Conservation (phyloP, 2,888 invertebrate genomes). For the Eupithecia exiguata region DNA sequence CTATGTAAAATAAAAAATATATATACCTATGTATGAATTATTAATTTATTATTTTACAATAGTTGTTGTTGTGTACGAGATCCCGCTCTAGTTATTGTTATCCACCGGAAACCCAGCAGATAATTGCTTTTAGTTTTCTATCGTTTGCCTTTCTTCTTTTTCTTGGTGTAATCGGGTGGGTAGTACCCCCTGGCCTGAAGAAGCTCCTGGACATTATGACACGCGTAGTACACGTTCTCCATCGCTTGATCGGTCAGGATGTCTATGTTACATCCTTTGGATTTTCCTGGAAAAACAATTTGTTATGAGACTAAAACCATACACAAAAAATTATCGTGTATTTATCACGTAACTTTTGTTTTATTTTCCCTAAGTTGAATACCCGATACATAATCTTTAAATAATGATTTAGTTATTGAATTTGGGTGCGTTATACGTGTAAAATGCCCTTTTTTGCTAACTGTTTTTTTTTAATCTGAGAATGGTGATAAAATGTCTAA, state of each 20-base stretch:
- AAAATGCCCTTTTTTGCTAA: no score
- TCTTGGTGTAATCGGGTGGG: slow-evolving; percentile 94
- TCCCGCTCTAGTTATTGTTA: neutral
- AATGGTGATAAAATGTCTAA: no score
- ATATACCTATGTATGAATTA: no score
- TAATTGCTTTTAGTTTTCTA: slow-evolving; percentile 37
- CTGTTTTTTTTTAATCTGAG: no score
- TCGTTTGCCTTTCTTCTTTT: slow-evolving; percentile 91
- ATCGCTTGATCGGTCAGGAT: slow-evolving; percentile 95
- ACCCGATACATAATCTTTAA: no score
- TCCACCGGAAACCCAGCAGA: neutral
- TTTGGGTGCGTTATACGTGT: no score
- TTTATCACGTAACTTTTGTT: no score
- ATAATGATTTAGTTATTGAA: no score
- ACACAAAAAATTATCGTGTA: no score
- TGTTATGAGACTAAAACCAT: neutral
- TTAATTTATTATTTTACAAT: no score
- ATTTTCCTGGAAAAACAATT: slow-evolving; percentile 67
- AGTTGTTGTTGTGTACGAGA: neutral
- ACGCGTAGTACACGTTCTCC: slow-evolving; percentile 97
- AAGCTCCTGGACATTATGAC: slow-evolving; percentile 96
- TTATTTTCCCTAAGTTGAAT: no score
- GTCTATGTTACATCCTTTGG: slow-evolving; percentile 89
- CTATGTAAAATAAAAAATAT: no score
- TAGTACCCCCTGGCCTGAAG: slow-evolving; percentile 93